Evolutionary conservation across 1,140 invertebrate genomes (phyloP), one percentile per base, ranked within the genome.

Genomic region (Plodia interpunctella): DNA sequence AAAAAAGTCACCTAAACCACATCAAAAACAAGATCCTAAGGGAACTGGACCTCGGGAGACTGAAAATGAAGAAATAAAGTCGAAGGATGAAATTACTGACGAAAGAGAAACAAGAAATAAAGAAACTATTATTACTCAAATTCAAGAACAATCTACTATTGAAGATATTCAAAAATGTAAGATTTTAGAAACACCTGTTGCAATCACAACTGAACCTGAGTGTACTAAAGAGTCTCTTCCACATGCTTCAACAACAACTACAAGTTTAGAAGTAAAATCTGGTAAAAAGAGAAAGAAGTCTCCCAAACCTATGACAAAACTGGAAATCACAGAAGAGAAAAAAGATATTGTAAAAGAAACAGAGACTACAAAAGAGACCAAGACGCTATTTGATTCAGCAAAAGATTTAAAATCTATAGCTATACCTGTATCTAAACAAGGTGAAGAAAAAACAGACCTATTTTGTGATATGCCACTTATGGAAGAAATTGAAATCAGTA

Each of bases 401-500:
- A 2, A 38, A 38, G 11, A 8, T 38, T 38, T 44, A 15, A n/a
- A 53, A 53, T 18, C 20, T 25, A 20, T 20, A 15, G 18, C 21
- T 2, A 3, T 11, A 53, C 13, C 9, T n/a, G 10, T 10, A 15
- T 5, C 51, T 21, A 13, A 54, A 53, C 15, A 55, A 53, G 49
- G 15, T 8, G 19, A 58, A 55, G 38, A 60, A 60, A 49, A 35
- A 11, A 1, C 20, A 49, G 53, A 61, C 21, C 52, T 53, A n/a
- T 49, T 54, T 20, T 30, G 38, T 35, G 55, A 70, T 10, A 38
- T 64, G 18, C 60, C 68, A 17, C 55, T 18, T 18, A 28, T 56
- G 15, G 59, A 64, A 52, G 61, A 68, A 28, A 65, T 66, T 51
- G 69, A 70, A 62, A 72, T 68, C 49, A 68, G 60, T 19, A 74